These are phyloP conservation scores for Eucidaris tribuloides DNA, from an alignment of 35 echinoderm and acorn worm genomes.

Conservation along the genomic window DNA sequence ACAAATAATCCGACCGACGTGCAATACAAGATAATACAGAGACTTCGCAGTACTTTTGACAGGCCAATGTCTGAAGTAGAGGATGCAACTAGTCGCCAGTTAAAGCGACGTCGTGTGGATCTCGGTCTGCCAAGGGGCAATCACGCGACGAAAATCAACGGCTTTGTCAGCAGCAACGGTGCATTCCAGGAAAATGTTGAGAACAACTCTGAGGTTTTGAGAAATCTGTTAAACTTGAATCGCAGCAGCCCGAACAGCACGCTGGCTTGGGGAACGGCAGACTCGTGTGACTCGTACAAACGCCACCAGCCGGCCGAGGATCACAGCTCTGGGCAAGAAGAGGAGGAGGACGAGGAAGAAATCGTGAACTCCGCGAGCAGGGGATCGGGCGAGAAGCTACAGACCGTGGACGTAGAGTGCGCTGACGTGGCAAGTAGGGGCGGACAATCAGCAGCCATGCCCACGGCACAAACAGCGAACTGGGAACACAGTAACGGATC, in stretches of 20 bases:
- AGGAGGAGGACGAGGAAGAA: conserved; percentile 11
- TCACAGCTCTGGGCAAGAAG: background rate
- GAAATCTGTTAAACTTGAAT: conserved; percentile 49
- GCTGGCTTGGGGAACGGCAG: too few species aligned
- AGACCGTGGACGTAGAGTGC: background rate
- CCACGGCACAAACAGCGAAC: conserved; percentile 13
- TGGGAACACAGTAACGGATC: conserved; percentile 32
- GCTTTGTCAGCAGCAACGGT: conserved; percentile 44
- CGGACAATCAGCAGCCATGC: conserved; percentile 6
- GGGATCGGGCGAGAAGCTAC: background rate
- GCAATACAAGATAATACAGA: background rate
- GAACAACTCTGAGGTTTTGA: conserved; percentile 56
- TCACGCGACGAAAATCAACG: conserved; percentile 27
- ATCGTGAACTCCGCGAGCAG: background rate
- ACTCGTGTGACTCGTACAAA: background rate
- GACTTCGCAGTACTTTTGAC: background rate
- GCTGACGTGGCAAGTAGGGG: background rate
- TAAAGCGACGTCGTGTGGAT: conserved; percentile 73
- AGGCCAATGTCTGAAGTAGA: conserved; percentile 64
- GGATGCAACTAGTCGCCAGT: conserved; percentile 49
- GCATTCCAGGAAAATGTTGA: conserved; percentile 8
- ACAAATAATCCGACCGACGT: background rate
- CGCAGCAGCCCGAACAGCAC: conserved; percentile 13
- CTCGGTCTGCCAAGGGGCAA: conserved; percentile 51
- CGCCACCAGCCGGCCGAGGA: background rate